Evolutionary conservation across 2,888 invertebrate species (phyloP).

Genomic region (Mystacides longicornis): DNA sequence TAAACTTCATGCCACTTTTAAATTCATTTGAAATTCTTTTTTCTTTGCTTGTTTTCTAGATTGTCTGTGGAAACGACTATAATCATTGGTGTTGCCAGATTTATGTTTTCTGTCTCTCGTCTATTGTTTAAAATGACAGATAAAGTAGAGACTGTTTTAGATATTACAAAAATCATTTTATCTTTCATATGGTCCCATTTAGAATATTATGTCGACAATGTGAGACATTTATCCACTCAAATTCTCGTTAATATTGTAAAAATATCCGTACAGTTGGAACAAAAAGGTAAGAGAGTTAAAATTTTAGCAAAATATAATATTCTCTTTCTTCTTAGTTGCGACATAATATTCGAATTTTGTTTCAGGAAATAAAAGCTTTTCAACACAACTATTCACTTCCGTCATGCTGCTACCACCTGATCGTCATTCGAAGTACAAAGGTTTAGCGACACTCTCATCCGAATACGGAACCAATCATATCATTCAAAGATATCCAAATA

Average conservation of each 20-base stretch:
- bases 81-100: slow-evolving; percentile 34
- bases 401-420: slow-evolving; percentile 23
- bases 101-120: slow-evolving; percentile 34
- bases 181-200: slow-evolving; percentile 51
- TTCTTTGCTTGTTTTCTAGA: slow-evolving; percentile 30
- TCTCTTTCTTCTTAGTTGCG: background rate
- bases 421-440: slow-evolving; percentile 29
- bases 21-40: no score
- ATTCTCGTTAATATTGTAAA: slow-evolving; percentile 35
- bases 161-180: slow-evolving; percentile 33
- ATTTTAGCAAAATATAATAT: background rate
- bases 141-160: slow-evolving; percentile 24
- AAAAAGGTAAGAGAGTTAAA: slow-evolving; percentile 31
- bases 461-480: slow-evolving; percentile 34
- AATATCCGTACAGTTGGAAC: slow-evolving; percentile 32
- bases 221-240: slow-evolving; percentile 51
- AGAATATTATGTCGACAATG: slow-evolving; percentile 59
- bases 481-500: slow-evolving; percentile 32
- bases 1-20: no score
- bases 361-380: slow-evolving; percentile 17
- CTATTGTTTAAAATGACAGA: slow-evolving; percentile 23
- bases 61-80: slow-evolving; percentile 36
- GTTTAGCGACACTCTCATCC: slow-evolving; percentile 29
- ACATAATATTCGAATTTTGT: slow-evolving; percentile 4
- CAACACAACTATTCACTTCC: slow-evolving; percentile 24